Evolutionary conservation across 2,113 vertebrate species (phyloP).

Genomic region (Machaerirhynchus nigripectus): DNA sequence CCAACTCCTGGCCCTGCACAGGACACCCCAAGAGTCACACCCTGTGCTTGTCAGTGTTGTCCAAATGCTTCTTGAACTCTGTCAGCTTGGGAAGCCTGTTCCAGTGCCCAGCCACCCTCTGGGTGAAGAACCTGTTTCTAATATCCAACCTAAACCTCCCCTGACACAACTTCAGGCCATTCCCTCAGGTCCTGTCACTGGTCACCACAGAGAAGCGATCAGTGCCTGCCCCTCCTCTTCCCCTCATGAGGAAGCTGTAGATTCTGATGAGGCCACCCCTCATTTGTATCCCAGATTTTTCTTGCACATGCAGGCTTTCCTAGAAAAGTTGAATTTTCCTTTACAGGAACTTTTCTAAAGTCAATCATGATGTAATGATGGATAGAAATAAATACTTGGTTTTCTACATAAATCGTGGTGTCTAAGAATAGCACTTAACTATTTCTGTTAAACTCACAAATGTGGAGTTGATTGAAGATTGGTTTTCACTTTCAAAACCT

Average conservation of each 20-base stretch:
- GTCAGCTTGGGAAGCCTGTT: not conserved
- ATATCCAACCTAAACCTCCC: not conserved
- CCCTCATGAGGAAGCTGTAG: not conserved
- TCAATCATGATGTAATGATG: not conserved
- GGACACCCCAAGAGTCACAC: not conserved
- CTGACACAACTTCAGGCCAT: not conserved
- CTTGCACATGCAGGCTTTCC: not conserved
- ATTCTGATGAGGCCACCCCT: not conserved
- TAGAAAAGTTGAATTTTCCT: not conserved
- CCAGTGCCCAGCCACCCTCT: not conserved
- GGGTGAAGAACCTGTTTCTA: not conserved
- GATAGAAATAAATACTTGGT: not conserved
- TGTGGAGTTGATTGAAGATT: not conserved
- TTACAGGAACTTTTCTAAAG: not conserved
- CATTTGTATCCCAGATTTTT: not conserved
- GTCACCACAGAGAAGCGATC: not conserved
- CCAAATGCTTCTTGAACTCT: not conserved
- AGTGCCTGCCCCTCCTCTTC: not conserved
- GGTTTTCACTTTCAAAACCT: not conserved
- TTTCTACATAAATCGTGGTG: not conserved
- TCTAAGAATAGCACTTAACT: not conserved
- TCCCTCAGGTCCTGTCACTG: fast-evolving
- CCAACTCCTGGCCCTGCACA: not conserved
- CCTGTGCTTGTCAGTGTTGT: fast-evolving
- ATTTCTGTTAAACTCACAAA: not conserved